These are phyloP conservation scores for Halictus ligatus DNA, from an alignment of 2,888 invertebrate species.

Conservation along the genomic window DNA sequence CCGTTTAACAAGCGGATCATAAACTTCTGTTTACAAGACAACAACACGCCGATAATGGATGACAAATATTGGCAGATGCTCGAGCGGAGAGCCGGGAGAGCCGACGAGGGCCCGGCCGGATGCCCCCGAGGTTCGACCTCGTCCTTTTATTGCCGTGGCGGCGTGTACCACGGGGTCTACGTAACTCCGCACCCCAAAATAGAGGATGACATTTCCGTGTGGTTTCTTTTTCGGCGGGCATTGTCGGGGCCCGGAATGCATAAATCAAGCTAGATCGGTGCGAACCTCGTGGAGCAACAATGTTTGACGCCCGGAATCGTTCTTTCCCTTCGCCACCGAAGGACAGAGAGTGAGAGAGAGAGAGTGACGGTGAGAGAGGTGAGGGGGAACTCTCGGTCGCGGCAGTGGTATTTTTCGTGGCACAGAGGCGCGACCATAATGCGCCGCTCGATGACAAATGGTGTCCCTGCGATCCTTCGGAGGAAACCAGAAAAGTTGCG, in stretches of 20 bases:
- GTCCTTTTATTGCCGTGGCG: constrained; percentile 60
- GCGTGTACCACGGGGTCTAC: constrained; percentile 35
- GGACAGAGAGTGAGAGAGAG: not conserved
- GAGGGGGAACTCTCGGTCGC: constrained; percentile 61
- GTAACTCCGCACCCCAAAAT: constrained; percentile 70
- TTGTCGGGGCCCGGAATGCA: constrained; percentile 79
- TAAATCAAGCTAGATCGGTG: constrained; percentile 80
- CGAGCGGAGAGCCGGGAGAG: constrained; percentile 52
- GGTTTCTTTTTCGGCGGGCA: constrained; percentile 71
- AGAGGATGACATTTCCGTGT: constrained; percentile 73
- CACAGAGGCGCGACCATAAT: constrained; percentile 83
- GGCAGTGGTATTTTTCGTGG: constrained; percentile 69
- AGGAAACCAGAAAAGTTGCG: constrained; percentile 61
- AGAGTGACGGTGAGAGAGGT: not conserved
- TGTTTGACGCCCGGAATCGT: constrained; percentile 69
- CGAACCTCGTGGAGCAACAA: constrained; percentile 79
- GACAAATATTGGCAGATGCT: constrained; percentile 84
- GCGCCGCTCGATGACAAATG: constrained; percentile 82
- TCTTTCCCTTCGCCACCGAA: constrained; percentile 25
- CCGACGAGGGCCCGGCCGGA: constrained; percentile 11
- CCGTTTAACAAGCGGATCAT: constrained; percentile 77
- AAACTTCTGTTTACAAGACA: constrained; percentile 78
- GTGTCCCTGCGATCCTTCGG: constrained; percentile 59
- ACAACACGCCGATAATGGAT: constrained; percentile 80
- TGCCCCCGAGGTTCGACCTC: constrained; percentile 46